Percentiles rank a stretch among this genome's conserved stretches.
Conservation (phyloP, 2,888 invertebrate genomes). For the Nomada goodeniana region DNA sequence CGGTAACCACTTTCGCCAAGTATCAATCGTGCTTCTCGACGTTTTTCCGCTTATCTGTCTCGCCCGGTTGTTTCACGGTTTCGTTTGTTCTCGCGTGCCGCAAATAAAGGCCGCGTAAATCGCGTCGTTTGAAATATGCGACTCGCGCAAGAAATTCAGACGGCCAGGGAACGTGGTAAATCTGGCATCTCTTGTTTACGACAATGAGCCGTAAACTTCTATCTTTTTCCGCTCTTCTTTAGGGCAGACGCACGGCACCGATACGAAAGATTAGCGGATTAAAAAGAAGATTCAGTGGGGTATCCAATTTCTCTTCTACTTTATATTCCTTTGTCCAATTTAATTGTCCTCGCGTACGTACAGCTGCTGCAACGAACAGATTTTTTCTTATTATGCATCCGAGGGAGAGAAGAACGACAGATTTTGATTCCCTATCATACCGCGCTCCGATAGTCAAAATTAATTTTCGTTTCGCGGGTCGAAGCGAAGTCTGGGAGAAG, state of each 20-base stretch:
- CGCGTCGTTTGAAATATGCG: slow-evolving; percentile 40
- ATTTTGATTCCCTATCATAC: too few species aligned
- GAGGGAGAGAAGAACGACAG: too few species aligned
- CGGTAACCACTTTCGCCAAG: slow-evolving; percentile 15
- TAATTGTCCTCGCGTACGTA: too few species aligned
- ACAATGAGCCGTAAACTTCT: slow-evolving; percentile 61
- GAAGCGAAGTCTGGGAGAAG: slow-evolving; percentile 1
- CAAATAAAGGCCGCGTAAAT: slow-evolving; percentile 46
- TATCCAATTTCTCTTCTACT: too few species aligned
- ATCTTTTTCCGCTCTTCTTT: slow-evolving; percentile 11
- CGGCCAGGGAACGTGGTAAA: slow-evolving; percentile 37
- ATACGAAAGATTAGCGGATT: neutral
- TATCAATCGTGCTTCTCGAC: slow-evolving; percentile 21
- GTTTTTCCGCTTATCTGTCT: slow-evolving; percentile 12
- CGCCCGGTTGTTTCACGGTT: slow-evolving; percentile 12
- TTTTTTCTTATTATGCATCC: too few species aligned
- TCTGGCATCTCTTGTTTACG: slow-evolving; percentile 62
- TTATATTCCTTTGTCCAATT: too few species aligned
- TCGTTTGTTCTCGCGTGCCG: slow-evolving; percentile 9
- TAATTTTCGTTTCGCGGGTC: neutral
- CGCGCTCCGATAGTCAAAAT: too few species aligned
- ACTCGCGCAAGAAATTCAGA: slow-evolving; percentile 35
- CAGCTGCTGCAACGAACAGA: too few species aligned
- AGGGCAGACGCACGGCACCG: neutral
- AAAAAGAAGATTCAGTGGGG: too few species aligned